Conservation (phyloP, 2,113 vertebrate genomes). For the Leptobrachium ailaonicum region DNA sequence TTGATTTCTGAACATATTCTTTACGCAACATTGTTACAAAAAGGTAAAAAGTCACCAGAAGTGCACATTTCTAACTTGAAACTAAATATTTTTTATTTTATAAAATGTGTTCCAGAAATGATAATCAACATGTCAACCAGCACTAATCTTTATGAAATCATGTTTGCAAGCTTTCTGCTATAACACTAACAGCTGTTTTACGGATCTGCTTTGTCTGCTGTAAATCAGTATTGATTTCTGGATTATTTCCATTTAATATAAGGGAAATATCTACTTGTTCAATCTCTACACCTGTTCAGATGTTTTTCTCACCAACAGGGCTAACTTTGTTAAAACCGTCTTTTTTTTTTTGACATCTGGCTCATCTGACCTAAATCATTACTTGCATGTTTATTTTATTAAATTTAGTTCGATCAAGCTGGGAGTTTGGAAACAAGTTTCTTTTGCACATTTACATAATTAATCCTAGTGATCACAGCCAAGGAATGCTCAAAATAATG, state of each 20-base stretch:
- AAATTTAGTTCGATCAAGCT: slow-evolving; percentile 51
- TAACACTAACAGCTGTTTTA: slow-evolving; percentile 62
- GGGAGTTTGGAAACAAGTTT: slow-evolving; percentile 48
- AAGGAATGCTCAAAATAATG: no score
- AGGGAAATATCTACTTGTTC: slow-evolving; percentile 24
- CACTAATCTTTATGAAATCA: not conserved
- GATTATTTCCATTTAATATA: slow-evolving; percentile 50
- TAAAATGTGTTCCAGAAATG: not conserved
- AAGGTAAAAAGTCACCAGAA: no score
- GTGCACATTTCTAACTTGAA: no score
- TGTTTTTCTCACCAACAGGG: slow-evolving; percentile 35
- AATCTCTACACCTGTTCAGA: slow-evolving; percentile 54
- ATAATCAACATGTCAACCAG: slow-evolving; percentile 4
- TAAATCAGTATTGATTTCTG: slow-evolving; percentile 51
- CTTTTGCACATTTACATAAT: not conserved
- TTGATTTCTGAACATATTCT: no score
- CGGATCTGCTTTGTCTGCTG: slow-evolving; percentile 62
- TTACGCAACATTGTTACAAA: no score
- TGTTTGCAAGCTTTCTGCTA: slow-evolving; percentile 43
- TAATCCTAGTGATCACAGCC: no score
- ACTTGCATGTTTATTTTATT: slow-evolving; percentile 31
- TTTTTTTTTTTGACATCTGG: slow-evolving; percentile 56
- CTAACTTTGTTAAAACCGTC: slow-evolving; percentile 43
- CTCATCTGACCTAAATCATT: slow-evolving; percentile 45
- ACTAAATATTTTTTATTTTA: no score